Evolutionary conservation across 2,113 vertebrate genomes (phyloP).

Genomic region (Dolichallabes microphthalmus): DNA sequence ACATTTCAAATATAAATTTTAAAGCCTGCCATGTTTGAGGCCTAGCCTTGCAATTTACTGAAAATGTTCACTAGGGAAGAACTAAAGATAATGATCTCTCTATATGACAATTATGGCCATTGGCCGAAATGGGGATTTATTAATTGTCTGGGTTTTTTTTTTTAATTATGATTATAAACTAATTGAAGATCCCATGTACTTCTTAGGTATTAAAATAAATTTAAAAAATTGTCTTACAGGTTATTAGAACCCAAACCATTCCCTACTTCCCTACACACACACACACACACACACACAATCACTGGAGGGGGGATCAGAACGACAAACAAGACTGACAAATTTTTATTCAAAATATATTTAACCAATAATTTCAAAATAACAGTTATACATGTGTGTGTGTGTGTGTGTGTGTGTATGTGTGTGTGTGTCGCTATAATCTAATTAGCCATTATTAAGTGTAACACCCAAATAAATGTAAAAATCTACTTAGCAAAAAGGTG

Average conservation of each 20-base stretch:
- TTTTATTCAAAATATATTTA: conserved; percentile 4
- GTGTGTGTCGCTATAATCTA: background rate
- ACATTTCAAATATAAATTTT: conserved; percentile 80
- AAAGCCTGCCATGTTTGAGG: conserved; percentile 71
- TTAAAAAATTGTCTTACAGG: background rate
- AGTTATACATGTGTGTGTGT: background rate
- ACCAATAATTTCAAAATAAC: background rate
- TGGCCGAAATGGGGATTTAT: conserved; percentile 41
- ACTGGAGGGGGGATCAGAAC: background rate
- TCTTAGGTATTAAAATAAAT: background rate
- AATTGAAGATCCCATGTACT: conserved; percentile 3
- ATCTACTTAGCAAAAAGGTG: conserved; percentile 70
- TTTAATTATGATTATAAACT: conserved; percentile 2
- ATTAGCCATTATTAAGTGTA: background rate
- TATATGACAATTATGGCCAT: conserved; percentile 49
- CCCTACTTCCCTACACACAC: background rate
- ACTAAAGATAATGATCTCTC: conserved; percentile 61
- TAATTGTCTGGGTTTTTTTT: conserved; percentile 30
- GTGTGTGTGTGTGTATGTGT: background rate
- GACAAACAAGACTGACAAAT: background rate
- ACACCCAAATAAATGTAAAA: conserved; percentile 59
- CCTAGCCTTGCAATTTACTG: conserved; percentile 64
- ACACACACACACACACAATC: background rate
- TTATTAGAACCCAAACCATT: background rate
- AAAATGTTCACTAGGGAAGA: conserved; percentile 58